These are phyloP conservation scores for Drosophila phalerata DNA, from an alignment of 2,888 invertebrate species.

Conservation along the genomic window DNA sequence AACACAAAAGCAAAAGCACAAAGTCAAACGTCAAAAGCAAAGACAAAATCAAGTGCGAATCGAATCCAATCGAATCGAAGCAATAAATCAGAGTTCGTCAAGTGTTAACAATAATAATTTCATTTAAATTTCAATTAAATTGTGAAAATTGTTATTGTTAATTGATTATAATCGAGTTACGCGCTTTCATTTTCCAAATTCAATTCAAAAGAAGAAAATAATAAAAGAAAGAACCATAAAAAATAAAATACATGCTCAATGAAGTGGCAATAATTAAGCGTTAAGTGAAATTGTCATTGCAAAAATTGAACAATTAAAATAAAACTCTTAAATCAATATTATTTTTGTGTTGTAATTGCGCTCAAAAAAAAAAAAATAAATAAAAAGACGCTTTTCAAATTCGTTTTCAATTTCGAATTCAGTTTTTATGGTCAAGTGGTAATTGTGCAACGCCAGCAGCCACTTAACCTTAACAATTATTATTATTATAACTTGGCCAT, in stretches of 20 bases:
- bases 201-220: not conserved
- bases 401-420: constrained; percentile 20
- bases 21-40: constrained; percentile 11
- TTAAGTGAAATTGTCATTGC: constrained; percentile 54
- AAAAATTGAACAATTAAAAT: constrained; percentile 11
- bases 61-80: constrained; percentile 32
- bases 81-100: constrained; percentile 23
- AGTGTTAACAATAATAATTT: constrained; percentile 33
- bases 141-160: constrained; percentile 33
- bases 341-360: constrained; percentile 16
- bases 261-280: constrained; percentile 36
- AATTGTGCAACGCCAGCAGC: constrained; percentile 66
- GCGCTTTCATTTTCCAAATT: constrained; percentile 41
- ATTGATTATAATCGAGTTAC: constrained; percentile 20
- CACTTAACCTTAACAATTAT: constrained; percentile 80
- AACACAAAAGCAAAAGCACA: constrained; percentile 16
- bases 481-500: constrained; percentile 63
- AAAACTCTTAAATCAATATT: constrained; percentile 25
- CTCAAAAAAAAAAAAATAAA: no score
- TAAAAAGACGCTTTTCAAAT: constrained; percentile 33
- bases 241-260: constrained; percentile 7
- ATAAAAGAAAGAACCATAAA: constrained; percentile 3
- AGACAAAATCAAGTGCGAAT: constrained; percentile 16
- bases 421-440: constrained; percentile 51
- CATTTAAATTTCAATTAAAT: constrained; percentile 48